Percentiles rank a stretch among this genome's conserved stretches.
Evolutionary conservation across 1,140 invertebrate genomes (phyloP).

Genomic region (Drosophila athabasca): DNA sequence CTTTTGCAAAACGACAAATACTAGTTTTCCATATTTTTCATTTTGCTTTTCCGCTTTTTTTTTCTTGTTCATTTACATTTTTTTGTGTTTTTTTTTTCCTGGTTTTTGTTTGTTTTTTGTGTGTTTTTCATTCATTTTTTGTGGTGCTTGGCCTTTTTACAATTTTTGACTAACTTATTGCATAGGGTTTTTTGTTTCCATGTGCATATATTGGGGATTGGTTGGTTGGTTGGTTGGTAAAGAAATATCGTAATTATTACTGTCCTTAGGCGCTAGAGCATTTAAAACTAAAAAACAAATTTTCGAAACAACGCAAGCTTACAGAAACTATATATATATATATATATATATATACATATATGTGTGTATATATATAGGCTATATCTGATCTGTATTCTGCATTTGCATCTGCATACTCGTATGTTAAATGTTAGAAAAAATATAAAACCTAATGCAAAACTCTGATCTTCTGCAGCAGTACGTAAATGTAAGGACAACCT

Average conservation of each 20-base stretch:
- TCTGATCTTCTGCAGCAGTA: conserved; percentile 48
- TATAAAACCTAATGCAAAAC: conserved; percentile 53
- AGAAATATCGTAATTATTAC: conserved; percentile 60
- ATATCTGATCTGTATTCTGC: conserved; percentile 18
- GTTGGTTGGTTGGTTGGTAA: conserved; percentile 39
- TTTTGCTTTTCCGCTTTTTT: conserved; percentile 32
- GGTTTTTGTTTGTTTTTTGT: conserved; percentile 20
- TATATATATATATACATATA: conserved; percentile 53
- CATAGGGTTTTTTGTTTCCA: conserved; percentile 49
- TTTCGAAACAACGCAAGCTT: conserved; percentile 77
- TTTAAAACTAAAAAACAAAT: conserved; percentile 82
- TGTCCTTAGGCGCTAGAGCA: conserved; percentile 63
- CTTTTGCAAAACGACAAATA: conserved; percentile 66
- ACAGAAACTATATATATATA: conserved; percentile 61
- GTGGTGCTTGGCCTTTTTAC: conserved; percentile 62
- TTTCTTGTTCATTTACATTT: conserved; percentile 25
- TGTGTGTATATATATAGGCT: conserved; percentile 4
- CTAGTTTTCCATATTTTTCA: conserved; percentile 26
- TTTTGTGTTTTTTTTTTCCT: conserved; percentile 35
- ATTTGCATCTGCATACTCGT: not conserved
- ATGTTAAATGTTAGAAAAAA: conserved; percentile 38
- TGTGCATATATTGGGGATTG: conserved; percentile 63
- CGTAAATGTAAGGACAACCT: conserved; percentile 42
- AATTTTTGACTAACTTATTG: conserved; percentile 77
- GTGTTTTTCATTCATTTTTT: conserved; percentile 32